Conservation (phyloP, 2,113 vertebrate genomes). For the Callipepla squamata region DNA sequence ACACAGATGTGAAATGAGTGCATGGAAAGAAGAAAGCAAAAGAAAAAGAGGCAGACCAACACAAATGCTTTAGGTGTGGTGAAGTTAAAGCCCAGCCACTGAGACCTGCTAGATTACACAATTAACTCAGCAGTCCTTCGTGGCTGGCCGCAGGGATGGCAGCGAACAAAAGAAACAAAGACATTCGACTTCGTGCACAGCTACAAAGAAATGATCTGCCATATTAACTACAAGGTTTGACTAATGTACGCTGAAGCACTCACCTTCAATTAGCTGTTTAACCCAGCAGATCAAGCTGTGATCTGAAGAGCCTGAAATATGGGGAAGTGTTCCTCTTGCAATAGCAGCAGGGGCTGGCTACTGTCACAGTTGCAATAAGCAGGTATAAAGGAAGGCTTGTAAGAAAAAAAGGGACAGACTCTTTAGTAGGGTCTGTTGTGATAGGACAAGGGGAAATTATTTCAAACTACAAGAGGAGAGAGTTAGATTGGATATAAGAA, state of each 20-base stretch:
- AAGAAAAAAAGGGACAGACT: too few species aligned
- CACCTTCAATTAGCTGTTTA: slow-evolving; percentile 42
- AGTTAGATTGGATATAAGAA: too few species aligned
- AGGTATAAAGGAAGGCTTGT: background rate
- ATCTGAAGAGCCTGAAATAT: slow-evolving; percentile 1
- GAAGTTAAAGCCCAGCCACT: background rate
- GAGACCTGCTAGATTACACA: background rate
- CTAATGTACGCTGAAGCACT: slow-evolving; percentile 17
- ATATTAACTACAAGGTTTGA: slow-evolving; percentile 28
- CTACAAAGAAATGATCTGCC: slow-evolving; percentile 36
- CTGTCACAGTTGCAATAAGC: background rate
- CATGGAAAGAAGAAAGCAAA: background rate
- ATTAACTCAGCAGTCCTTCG: background rate
- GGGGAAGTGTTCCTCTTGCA: background rate
- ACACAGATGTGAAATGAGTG: background rate
- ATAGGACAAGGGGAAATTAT: too few species aligned
- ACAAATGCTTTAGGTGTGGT: rapidly evolving
- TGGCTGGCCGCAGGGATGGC: background rate
- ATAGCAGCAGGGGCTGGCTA: background rate
- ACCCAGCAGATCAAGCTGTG: slow-evolving; percentile 33
- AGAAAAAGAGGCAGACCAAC: background rate
- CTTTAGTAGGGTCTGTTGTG: too few species aligned
- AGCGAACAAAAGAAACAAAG: background rate
- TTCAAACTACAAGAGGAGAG: too few species aligned
- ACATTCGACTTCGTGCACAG: slow-evolving; percentile 7